Evolutionary conservation across 2,888 invertebrate genomes (phyloP).

Genomic region (Catotricha subobsoleta): DNA sequence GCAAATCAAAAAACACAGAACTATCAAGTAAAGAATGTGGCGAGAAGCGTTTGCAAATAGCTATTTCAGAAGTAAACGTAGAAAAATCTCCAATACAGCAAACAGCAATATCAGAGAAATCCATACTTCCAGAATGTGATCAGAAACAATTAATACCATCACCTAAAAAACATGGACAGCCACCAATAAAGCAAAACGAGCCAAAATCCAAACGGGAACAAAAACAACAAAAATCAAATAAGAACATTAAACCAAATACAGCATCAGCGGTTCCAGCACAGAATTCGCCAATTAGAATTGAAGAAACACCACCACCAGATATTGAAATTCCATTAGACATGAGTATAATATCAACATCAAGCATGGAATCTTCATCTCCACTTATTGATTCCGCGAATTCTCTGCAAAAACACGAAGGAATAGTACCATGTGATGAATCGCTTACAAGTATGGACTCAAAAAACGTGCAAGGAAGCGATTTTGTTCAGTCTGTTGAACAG

Average conservation of each 20-base stretch:
- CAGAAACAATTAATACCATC: not conserved
- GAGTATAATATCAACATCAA: constrained; percentile 4
- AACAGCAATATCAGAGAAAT: too few relatives aligned
- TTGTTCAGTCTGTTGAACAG: constrained; percentile 10
- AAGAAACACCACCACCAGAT: not conserved
- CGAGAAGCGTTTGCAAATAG: too few relatives aligned
- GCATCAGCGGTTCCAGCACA: not conserved
- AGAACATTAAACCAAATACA: not conserved
- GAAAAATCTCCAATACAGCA: too few relatives aligned
- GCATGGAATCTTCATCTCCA: not conserved
- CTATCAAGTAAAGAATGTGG: not conserved
- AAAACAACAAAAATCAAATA: not conserved
- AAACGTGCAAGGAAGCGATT: constrained; percentile 11
- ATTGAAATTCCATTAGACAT: constrained; percentile 3
- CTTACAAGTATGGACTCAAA: constrained; percentile 7
- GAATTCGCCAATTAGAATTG: not conserved
- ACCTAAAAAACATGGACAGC: not conserved
- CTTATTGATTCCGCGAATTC: not conserved
- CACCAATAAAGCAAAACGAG: not conserved
- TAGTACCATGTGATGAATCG: not conserved
- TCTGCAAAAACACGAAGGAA: not conserved
- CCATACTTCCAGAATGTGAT: too few relatives aligned
- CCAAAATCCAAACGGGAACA: not conserved
- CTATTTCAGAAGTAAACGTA: too few relatives aligned
- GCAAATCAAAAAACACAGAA: not conserved